phyloP scores from a whole-genome alignment of 1,140 invertebrate species.

The Drosophila tsacasi region DNA sequence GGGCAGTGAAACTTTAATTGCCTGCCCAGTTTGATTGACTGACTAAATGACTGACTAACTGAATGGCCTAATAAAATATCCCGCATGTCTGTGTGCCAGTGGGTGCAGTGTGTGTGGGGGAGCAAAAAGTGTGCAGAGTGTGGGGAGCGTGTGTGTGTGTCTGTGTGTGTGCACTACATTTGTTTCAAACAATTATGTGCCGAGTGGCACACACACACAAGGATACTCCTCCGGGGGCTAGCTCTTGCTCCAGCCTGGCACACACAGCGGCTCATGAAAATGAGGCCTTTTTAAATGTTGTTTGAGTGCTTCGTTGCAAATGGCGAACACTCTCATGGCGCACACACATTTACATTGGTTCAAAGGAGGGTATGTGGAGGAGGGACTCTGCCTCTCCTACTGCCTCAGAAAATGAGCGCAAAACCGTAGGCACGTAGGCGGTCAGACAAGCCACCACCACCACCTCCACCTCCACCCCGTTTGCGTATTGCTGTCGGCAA shows the following conservation, averaged over 20 bases:
- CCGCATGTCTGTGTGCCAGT: constrained; percentile 32
- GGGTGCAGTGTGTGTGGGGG: constrained; percentile 3
- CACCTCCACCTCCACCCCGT: background rate
- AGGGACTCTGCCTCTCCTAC: background rate
- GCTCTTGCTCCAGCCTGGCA: background rate
- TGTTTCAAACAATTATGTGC: constrained; percentile 80
- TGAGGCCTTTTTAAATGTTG: constrained; percentile 82
- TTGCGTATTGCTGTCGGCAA: constrained; percentile 69
- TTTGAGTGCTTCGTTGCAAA: constrained; percentile 78
- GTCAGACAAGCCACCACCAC: constrained; percentile 46
- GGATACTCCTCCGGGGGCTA: background rate
- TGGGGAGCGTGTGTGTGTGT: constrained; percentile 49
- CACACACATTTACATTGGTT: background rate
- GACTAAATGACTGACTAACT: constrained; percentile 80
- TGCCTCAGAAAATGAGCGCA: constrained; percentile 54
- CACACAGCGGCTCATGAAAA: constrained; percentile 70
- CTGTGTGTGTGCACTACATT: constrained; percentile 54
- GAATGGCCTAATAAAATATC: constrained; percentile 81
- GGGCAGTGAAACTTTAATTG: constrained; percentile 79
- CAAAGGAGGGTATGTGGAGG: background rate
- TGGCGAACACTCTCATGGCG: constrained; percentile 40
- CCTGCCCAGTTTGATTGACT: constrained; percentile 75
- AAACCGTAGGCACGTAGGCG: constrained; percentile 61
- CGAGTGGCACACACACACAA: constrained; percentile 52
- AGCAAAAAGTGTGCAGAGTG: background rate